These are phyloP conservation scores for Pediacus dermestoides DNA, from an alignment of 2,888 invertebrate genomes.

Conservation along the genomic window DNA sequence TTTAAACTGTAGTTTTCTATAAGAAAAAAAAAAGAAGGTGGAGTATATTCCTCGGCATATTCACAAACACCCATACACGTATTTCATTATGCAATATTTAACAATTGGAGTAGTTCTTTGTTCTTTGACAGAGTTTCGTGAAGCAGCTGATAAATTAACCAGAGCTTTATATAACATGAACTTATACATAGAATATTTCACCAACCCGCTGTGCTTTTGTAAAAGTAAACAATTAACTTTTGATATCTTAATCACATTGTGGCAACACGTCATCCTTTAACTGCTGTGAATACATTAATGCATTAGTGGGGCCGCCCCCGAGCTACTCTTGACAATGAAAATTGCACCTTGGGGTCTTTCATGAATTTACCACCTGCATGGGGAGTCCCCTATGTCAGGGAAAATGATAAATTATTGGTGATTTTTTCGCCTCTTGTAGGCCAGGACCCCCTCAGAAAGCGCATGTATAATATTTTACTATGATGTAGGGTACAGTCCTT, in stretches of 20 bases:
- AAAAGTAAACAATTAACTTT: slow-evolving; percentile 19
- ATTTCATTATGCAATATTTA: too few relatives aligned
- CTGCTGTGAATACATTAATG: slow-evolving; percentile 11
- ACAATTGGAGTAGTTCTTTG: too few relatives aligned
- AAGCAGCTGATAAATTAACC: too few relatives aligned
- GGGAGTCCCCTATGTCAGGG: neutral
- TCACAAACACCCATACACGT: too few relatives aligned
- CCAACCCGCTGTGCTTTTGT: slow-evolving; percentile 18
- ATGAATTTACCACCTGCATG: slow-evolving; percentile 9
- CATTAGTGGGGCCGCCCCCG: slow-evolving; percentile 8
- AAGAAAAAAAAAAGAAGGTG: too few relatives aligned
- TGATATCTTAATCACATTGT: slow-evolving; percentile 26
- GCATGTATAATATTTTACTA: slow-evolving; percentile 1
- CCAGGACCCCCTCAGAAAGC: slow-evolving; percentile 4
- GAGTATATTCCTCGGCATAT: too few relatives aligned
- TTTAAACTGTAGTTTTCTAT: too few relatives aligned
- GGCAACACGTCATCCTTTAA: slow-evolving; percentile 17
- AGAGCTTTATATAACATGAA: too few relatives aligned
- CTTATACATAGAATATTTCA: neutral
- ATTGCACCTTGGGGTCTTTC: slow-evolving; percentile 6
- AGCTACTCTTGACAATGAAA: slow-evolving; percentile 5
- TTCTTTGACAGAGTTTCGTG: too few relatives aligned
- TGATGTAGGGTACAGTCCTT: slow-evolving; percentile 1
- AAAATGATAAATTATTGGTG: slow-evolving; percentile 8
- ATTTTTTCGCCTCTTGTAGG: slow-evolving; percentile 2